These are phyloP conservation scores for Penaeus monodon DNA, from an alignment of 2,888 invertebrate genomes.

Conservation along the genomic window DNA sequence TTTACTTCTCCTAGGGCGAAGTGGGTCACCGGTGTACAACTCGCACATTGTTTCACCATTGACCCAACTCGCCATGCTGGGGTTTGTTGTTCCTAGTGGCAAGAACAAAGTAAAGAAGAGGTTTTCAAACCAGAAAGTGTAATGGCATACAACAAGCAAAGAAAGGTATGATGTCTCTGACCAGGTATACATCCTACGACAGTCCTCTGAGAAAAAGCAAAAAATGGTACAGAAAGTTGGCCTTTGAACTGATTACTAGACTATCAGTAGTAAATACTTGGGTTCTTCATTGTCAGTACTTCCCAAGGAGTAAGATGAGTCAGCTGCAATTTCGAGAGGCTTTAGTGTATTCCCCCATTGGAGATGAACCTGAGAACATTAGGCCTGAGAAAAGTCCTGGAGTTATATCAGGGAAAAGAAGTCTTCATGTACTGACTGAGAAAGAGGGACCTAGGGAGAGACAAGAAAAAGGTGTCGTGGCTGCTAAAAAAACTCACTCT, in stretches of 20 bases:
- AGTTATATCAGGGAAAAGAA: neutral
- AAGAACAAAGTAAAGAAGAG: slow-evolving; percentile 16
- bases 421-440: slow-evolving; percentile 11
- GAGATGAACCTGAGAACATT: slow-evolving; percentile 1
- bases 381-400: slow-evolving; percentile 19
- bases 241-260: slow-evolving; percentile 24
- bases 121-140: slow-evolving; percentile 37
- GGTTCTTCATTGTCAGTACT: slow-evolving; percentile 31
- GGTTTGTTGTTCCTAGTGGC: too few relatives aligned
- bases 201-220: too few relatives aligned
- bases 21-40: neutral
- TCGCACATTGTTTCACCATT: neutral
- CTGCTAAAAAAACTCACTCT: neutral
- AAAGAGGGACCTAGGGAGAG: slow-evolving; percentile 12
- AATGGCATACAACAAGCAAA: slow-evolving; percentile 23
- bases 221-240: slow-evolving; percentile 38
- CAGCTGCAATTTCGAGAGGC: slow-evolving; percentile 24
- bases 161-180: slow-evolving; percentile 21
- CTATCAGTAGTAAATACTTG: slow-evolving; percentile 35
- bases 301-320: neutral
- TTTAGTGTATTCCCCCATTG: slow-evolving; percentile 28
- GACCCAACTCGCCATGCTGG: neutral
- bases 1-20: neutral
- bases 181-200: too few relatives aligned
- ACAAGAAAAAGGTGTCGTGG: slow-evolving; percentile 32